Percentiles rank a stretch among this genome's conserved stretches.
Evolutionary conservation across 2,888 invertebrate genomes (phyloP).

Genomic region (Abscondita cerata): DNA sequence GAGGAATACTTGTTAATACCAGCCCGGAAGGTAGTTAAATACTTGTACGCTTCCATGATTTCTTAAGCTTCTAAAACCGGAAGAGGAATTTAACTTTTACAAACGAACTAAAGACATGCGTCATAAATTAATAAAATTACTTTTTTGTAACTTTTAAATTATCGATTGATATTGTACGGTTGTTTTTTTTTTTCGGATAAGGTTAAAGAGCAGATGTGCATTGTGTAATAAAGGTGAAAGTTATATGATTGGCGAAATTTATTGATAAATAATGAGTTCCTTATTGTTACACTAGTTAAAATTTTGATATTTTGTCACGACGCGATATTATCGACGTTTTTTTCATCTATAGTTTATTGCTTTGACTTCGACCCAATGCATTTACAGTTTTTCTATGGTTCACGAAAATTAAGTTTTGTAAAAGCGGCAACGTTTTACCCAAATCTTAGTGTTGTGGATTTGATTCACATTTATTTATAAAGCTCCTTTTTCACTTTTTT

Average conservation of each 20-base stretch:
- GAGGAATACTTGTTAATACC: constrained; percentile 11
- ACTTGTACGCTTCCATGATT: constrained; percentile 20
- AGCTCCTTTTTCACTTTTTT: no score
- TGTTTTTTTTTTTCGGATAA: not conserved
- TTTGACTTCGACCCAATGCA: no score
- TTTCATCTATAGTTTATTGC: no score
- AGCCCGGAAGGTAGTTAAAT: constrained; percentile 18
- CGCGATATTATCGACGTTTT: no score
- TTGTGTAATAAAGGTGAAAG: constrained; percentile 10
- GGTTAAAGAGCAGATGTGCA: constrained; percentile 6
- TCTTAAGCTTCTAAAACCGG: constrained; percentile 16
- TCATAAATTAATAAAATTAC: constrained; percentile 21
- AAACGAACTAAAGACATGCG: constrained; percentile 22
- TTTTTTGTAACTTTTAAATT: constrained; percentile 5
- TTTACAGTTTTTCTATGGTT: no score
- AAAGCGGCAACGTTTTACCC: no score
- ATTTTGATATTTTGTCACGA: no score
- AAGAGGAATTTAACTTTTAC: constrained; percentile 22
- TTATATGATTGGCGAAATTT: not conserved
- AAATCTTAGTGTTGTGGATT: no score
- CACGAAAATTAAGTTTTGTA: no score
- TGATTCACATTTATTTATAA: no score
- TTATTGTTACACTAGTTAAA: no score
- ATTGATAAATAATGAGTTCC: not conserved
- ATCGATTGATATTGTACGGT: not conserved